Evolutionary conservation across 2,797 vertebrate species (phyloP).

Genomic region (Cryptoprocta ferox): DNA sequence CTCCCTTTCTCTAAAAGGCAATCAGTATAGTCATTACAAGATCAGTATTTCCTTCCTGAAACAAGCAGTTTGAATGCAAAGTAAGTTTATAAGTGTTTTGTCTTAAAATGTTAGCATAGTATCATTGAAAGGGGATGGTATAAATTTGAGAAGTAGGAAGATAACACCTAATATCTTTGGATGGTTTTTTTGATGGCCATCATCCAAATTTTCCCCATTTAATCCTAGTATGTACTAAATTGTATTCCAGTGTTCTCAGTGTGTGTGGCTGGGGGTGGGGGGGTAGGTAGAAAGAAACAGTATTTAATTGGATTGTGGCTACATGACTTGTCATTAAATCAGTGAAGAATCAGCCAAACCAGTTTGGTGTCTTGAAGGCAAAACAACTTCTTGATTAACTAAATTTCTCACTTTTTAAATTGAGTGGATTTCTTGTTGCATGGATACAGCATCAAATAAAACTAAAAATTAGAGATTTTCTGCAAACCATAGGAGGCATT

Average conservation of each 20-base stretch:
- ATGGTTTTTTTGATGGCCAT: constrained; percentile 7
- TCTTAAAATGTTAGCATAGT: neutral
- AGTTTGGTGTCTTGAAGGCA: constrained; percentile 30
- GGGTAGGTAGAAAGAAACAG: neutral
- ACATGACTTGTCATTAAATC: constrained; percentile 2
- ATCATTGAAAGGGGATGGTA: neutral
- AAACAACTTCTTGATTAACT: constrained; percentile 34
- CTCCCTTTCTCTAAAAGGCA: constrained; percentile 14
- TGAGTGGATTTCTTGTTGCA: neutral
- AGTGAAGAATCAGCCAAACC: neutral
- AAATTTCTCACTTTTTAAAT: constrained; percentile 45
- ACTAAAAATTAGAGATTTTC: neutral
- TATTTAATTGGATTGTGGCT: neutral
- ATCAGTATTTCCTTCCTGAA: neutral
- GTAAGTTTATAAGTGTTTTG: neutral
- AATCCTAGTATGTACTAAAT: neutral
- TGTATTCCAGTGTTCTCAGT: neutral
- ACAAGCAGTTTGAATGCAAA: neutral
- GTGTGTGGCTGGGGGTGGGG: neutral
- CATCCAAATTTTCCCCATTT: constrained; percentile 1
- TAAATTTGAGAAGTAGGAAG: constrained; percentile 33
- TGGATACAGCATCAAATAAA: neutral
- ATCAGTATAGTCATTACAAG: neutral
- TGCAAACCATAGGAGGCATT: neutral
- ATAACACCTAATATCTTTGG: neutral